A percentile compares a stretch with the other conserved stretches of the same genome.
Evolutionary conservation across 2,797 vertebrate genomes (phyloP).

Genomic region (Vultur gryphus): DNA sequence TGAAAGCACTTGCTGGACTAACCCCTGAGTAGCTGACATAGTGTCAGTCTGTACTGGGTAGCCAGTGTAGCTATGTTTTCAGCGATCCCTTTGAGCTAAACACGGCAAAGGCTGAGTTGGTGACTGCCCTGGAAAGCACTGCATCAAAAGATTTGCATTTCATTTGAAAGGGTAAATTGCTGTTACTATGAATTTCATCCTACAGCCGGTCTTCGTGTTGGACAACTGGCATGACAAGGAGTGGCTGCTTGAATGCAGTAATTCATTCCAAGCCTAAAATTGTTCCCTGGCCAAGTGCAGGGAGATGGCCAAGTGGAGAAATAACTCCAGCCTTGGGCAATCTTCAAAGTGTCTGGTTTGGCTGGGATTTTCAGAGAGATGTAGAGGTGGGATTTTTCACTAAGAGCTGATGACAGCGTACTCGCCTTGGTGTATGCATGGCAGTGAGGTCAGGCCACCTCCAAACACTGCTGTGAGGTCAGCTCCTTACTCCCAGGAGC

Average conservation of each 20-base stretch:
- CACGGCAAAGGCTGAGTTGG: background rate
- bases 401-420: background rate
- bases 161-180: background rate
- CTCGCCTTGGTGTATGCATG: background rate
- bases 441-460: background rate
- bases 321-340: background rate
- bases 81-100: background rate
- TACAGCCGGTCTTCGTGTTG: background rate
- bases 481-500: background rate
- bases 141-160: background rate
- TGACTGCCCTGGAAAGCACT: background rate
- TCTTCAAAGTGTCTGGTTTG: background rate
- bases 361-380: background rate
- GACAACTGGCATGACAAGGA: background rate
- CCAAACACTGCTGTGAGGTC: rapidly evolving
- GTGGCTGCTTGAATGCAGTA: background rate
- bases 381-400: background rate
- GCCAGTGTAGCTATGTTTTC: background rate
- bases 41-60: background rate
- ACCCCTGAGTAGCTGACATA: background rate
- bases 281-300: background rate
- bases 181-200: background rate
- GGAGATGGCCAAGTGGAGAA: background rate
- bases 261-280: background rate
- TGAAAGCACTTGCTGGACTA: background rate